Evolutionary conservation across 2,888 invertebrate species (phyloP).

Genomic region (Brachypterus glaber): DNA sequence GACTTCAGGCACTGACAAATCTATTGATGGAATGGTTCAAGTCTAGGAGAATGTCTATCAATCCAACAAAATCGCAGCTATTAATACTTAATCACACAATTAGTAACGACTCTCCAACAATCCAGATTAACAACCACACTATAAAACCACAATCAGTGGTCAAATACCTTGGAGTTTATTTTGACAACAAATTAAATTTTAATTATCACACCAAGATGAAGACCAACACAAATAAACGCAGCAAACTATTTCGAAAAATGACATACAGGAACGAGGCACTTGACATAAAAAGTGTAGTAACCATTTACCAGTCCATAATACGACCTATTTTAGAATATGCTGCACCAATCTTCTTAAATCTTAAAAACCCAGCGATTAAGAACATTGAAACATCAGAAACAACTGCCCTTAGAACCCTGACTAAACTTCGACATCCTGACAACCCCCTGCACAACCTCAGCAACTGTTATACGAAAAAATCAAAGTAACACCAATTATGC

Average conservation of each 20-base stretch:
- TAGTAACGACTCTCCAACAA: conserved; percentile 5
- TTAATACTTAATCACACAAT: conserved; percentile 8
- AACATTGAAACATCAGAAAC: conserved; percentile 1
- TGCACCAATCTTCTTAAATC: neutral
- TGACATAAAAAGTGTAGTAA: neutral
- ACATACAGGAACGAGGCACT: neutral
- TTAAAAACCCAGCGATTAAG: neutral
- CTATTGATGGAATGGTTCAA: conserved; percentile 2
- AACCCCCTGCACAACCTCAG: neutral
- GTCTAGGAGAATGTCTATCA: conserved; percentile 1
- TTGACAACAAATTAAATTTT: conserved; percentile 1
- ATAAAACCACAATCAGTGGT: neutral
- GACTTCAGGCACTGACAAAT: conserved; percentile 4
- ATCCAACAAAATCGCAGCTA: conserved; percentile 8
- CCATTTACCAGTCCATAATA: too few relatives aligned
- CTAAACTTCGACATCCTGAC: neutral
- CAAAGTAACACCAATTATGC: neutral
- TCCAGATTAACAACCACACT: neutral
- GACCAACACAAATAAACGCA: neutral
- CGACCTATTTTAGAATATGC: conserved; percentile 1
- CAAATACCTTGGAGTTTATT: conserved; percentile 1
- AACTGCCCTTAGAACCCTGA: neutral
- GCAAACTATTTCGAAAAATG: neutral
- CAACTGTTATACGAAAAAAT: neutral
- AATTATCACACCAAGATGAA: conserved; percentile 1